These are phyloP conservation scores for Rhinopithecus roxellana DNA, from an alignment of 2,113 vertebrate species.

Conservation along the genomic window DNA sequence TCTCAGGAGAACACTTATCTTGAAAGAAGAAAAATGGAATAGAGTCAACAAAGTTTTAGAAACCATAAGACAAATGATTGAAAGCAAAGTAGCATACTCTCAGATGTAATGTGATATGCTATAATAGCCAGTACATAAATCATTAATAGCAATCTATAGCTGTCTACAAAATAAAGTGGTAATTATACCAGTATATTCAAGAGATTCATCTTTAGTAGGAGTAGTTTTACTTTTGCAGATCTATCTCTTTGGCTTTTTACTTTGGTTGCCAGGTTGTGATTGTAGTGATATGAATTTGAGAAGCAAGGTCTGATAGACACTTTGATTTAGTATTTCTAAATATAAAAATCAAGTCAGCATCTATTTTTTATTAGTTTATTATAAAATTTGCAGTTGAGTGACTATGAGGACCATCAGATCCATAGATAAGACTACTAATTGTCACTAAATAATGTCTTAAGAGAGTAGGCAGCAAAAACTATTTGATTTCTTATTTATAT, in stretches of 20 bases:
- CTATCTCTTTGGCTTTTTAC: not conserved
- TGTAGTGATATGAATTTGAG: not conserved
- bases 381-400: not conserved
- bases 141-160: not conserved
- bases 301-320: not conserved
- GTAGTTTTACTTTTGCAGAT: not conserved
- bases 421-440: not conserved
- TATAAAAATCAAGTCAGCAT: not conserved
- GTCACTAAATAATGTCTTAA: not conserved
- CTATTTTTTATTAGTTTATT: not conserved
- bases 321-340: constrained; percentile 35
- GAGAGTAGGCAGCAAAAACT: not conserved
- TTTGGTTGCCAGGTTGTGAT: not conserved
- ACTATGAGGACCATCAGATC: not conserved
- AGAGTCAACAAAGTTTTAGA: not conserved
- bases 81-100: not conserved
- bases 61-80: not conserved
- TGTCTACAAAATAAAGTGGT: not conserved
- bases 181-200: not conserved
- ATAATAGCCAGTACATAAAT: constrained; percentile 1
- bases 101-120: not conserved
- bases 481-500: not conserved
- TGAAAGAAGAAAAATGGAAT: constrained; percentile 14
- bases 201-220: not conserved
- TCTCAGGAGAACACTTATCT: not conserved